Percentiles rank a stretch among this genome's conserved stretches.
phyloP scores from a whole-genome alignment of 2,888 invertebrate species.

The Cepaea hortensis region DNA sequence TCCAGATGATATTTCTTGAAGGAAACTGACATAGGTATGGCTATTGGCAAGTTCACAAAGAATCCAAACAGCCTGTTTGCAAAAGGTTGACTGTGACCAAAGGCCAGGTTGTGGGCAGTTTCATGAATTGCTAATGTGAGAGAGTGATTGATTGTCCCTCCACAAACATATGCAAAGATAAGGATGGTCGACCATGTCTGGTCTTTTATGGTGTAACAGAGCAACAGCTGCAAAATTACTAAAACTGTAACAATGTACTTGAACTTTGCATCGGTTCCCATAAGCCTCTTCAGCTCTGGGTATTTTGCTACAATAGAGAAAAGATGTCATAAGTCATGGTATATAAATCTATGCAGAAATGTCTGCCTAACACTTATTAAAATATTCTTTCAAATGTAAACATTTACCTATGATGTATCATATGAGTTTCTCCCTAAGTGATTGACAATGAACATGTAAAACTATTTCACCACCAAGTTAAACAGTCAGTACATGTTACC shows the following conservation, averaged over 20 bases:
- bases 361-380: too few species aligned
- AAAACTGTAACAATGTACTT: conserved; percentile 92
- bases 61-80: conserved; percentile 93
- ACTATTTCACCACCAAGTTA: too few species aligned
- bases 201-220: conserved; percentile 85
- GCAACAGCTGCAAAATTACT: conserved; percentile 88
- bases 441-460: too few species aligned
- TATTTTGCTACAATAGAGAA: conserved; percentile 86
- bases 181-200: conserved; percentile 88
- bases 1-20: conserved; percentile 97
- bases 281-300: conserved; percentile 94
- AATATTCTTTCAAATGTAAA: too few species aligned
- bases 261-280: conserved; percentile 91
- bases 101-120: conserved; percentile 96
- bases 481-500: too few species aligned
- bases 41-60: conserved; percentile 96
- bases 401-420: too few species aligned
- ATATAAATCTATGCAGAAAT: too few species aligned
- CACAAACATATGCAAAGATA: conserved; percentile 92
- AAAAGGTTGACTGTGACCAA: conserved; percentile 92
- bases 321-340: background rate
- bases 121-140: conserved; percentile 96
- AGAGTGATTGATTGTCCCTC: conserved; percentile 96
- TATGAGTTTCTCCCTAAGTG: too few species aligned
- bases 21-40: conserved; percentile 94